Evolutionary conservation across 1,140 invertebrate genomes (phyloP).

Genomic region (Octopus bimaculoides): DNA sequence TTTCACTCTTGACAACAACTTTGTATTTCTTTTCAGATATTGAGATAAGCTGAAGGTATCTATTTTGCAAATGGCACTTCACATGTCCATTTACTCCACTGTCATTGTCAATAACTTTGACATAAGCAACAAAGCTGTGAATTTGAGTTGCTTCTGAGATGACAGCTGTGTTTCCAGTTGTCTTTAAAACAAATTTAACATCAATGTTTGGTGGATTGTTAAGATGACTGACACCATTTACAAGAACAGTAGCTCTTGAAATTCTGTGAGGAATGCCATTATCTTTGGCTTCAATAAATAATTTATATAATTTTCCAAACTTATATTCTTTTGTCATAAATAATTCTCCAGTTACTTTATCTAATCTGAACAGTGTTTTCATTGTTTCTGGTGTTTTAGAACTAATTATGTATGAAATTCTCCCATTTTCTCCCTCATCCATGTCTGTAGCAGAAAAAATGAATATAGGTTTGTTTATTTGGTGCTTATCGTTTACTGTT

Average conservation of each 20-base stretch:
- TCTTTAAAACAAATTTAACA: slow-evolving; percentile 30
- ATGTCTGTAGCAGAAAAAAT: slow-evolving; percentile 33
- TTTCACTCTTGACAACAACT: slow-evolving; percentile 22
- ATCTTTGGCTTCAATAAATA: slow-evolving; percentile 34
- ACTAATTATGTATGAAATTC: slow-evolving; percentile 66
- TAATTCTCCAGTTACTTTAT: slow-evolving; percentile 49
- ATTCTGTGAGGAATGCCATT: slow-evolving; percentile 27
- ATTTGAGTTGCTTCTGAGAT: slow-evolving; percentile 32
- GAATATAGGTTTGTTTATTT: slow-evolving; percentile 27
- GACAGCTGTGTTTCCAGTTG: slow-evolving; percentile 21
- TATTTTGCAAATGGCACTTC: slow-evolving; percentile 30
- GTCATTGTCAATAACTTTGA: slow-evolving; percentile 39
- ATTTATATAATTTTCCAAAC: slow-evolving; percentile 26
- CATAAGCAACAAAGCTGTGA: slow-evolving; percentile 37
- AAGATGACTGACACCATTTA: slow-evolving; percentile 29
- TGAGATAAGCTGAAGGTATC: slow-evolving; percentile 29
- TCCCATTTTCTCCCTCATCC: slow-evolving; percentile 43
- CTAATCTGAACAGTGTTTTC: slow-evolving; percentile 80
- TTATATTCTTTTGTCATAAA: slow-evolving; percentile 24
- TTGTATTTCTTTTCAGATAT: slow-evolving; percentile 34
- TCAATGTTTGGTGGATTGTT: slow-evolving; percentile 37
- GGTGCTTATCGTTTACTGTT: slow-evolving; percentile 28
- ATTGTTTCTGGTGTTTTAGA: slow-evolving; percentile 85
- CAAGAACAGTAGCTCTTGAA: slow-evolving; percentile 23
- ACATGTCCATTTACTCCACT: slow-evolving; percentile 39